Evolutionary conservation across 2,113 vertebrate species (phyloP).

Genomic region (Urocitellus parryii): DNA sequence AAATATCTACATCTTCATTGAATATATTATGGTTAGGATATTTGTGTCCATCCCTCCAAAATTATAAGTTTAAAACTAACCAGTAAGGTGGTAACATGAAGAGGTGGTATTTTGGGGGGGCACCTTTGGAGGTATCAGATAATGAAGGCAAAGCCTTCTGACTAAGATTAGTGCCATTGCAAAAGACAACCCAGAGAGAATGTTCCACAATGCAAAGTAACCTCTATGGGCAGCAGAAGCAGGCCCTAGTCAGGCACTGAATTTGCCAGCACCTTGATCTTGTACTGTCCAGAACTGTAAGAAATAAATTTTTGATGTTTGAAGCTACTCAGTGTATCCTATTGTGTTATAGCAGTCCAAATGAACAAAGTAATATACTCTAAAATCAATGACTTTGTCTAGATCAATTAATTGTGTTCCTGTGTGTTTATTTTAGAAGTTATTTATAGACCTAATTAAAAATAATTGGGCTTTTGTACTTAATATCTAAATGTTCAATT

Average conservation of each 20-base stretch:
- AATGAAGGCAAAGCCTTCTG: not conserved
- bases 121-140: not conserved
- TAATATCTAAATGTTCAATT: not conserved
- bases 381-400: not conserved
- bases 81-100: not conserved
- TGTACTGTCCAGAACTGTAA: not conserved
- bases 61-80: not conserved
- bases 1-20: not conserved
- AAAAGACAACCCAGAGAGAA: not conserved
- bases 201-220: too few relatives aligned
- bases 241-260: too few relatives aligned
- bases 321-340: not conserved
- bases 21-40: not conserved
- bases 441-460: not conserved
- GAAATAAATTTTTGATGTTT: not conserved
- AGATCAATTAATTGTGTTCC: not conserved
- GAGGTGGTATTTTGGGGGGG: accelerated
- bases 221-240: not conserved
- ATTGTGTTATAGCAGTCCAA: not conserved
- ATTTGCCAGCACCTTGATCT: not conserved
- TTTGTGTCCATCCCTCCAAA: not conserved
- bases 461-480: not conserved
- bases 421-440: not conserved
- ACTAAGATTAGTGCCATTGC: not conserved
- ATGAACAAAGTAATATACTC: not conserved